These are phyloP conservation scores for Apistogramma diplotaenia DNA, from an alignment of 2,113 vertebrate species.

Conservation along the genomic window DNA sequence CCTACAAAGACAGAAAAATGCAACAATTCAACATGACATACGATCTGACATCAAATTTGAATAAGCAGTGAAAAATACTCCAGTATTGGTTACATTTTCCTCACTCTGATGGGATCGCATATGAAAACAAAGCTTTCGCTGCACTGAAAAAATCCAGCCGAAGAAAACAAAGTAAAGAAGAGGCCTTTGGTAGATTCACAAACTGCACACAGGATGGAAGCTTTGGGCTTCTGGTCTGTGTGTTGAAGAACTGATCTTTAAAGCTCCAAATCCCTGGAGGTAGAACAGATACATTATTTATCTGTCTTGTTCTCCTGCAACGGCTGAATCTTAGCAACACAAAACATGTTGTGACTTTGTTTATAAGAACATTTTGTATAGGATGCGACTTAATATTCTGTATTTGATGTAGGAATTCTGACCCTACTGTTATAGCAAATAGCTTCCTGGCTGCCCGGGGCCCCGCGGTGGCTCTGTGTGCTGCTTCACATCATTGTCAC, in stretches of 20 bases:
- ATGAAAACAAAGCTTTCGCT: background rate
- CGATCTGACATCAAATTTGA: background rate
- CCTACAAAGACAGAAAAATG: background rate
- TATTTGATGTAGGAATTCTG: background rate
- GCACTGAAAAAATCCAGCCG: no score
- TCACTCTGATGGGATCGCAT: background rate
- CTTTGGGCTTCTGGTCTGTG: background rate
- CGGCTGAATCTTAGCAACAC: background rate
- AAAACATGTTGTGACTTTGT: background rate
- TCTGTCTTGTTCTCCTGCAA: slow-evolving; percentile 8
- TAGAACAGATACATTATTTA: slow-evolving; percentile 53
- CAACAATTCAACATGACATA: background rate
- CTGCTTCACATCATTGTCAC: background rate
- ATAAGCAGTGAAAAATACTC: background rate
- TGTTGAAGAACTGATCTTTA: slow-evolving; percentile 30
- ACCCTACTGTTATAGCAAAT: background rate
- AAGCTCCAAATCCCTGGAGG: slow-evolving; percentile 26
- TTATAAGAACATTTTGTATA: background rate
- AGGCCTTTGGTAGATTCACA: background rate
- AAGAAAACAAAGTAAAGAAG: no score
- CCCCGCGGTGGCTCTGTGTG: background rate
- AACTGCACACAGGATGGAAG: background rate
- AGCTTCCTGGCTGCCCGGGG: background rate
- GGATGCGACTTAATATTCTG: background rate
- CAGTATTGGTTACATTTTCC: background rate